Percentiles rank a stretch among this genome's conserved stretches.
These are phyloP conservation scores for Rhabdomys pumilio DNA, from an alignment of 2,797 vertebrate genomes.

Conservation along the genomic window DNA sequence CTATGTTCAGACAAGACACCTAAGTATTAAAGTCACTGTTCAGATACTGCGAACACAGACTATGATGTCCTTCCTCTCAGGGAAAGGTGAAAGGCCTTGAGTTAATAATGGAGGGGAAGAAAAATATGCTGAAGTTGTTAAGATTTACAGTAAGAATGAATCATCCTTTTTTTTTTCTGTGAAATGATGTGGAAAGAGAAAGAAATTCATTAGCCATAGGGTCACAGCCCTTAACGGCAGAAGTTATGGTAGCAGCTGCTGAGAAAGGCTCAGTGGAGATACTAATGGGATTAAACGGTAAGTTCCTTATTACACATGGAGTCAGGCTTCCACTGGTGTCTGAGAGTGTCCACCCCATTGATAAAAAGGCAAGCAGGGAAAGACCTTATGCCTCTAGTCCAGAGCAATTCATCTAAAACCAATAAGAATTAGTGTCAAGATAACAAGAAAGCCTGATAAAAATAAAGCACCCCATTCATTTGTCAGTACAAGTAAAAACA, in stretches of 20 bases:
- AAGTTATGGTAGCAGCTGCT: not conserved
- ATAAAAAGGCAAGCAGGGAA: not conserved
- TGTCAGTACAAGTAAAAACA: slow-evolving; percentile 25
- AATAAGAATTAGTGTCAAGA: not conserved
- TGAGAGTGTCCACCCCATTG: not conserved
- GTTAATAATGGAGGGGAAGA: not conserved
- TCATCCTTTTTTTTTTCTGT: not conserved
- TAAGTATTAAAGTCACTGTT: too few relatives aligned
- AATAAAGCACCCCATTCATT: not conserved
- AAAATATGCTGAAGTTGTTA: not conserved
- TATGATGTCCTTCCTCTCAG: not conserved
- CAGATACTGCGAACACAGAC: not conserved
- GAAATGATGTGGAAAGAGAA: not conserved
- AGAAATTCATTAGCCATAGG: not conserved
- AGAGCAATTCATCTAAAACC: slow-evolving; percentile 46
- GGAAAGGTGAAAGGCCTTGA: not conserved
- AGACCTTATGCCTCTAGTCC: not conserved
- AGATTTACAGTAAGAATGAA: not conserved
- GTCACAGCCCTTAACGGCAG: not conserved
- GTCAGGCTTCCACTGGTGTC: not conserved
- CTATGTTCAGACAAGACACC: not conserved
- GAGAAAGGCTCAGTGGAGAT: not conserved
- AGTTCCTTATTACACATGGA: not conserved
- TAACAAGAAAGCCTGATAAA: not conserved
- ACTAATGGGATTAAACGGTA: not conserved